Evolutionary conservation across 2,113 vertebrate genomes (phyloP).

Genomic region (Charina bottae): DNA sequence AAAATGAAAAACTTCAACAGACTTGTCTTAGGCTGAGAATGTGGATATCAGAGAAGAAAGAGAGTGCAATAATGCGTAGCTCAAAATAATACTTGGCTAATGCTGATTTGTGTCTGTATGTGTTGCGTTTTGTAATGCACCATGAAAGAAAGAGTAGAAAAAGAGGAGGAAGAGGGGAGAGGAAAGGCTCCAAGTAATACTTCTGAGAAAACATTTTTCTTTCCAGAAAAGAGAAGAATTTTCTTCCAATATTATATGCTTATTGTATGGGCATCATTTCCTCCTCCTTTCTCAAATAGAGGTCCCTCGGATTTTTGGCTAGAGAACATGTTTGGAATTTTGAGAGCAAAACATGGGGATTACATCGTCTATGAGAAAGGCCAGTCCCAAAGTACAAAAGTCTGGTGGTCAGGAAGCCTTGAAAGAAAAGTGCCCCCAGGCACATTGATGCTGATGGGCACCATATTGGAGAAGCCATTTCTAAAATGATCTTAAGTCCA

Average conservation of each 20-base stretch:
- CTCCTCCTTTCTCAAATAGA: background rate
- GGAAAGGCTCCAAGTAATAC: no score
- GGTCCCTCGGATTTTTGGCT: background rate
- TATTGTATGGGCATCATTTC: background rate
- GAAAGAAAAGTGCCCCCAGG: background rate
- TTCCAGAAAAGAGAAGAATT: background rate
- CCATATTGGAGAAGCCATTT: background rate
- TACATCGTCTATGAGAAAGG: background rate
- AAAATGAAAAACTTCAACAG: background rate
- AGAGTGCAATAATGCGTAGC: background rate
- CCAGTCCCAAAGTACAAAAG: background rate
- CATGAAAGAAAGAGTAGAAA: background rate
- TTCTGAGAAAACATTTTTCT: no score
- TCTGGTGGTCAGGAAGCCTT: background rate
- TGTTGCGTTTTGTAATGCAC: background rate
- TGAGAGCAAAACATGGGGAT: background rate
- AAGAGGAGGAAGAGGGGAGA: background rate
- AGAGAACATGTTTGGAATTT: background rate
- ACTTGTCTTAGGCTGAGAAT: background rate
- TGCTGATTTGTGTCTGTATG: background rate
- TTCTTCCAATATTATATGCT: background rate
- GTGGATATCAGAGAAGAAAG: background rate
- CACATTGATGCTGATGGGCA: background rate
- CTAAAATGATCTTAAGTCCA: background rate
- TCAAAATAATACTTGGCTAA: background rate